Percentiles rank a stretch among this genome's conserved stretches.
Evolutionary conservation across 1,140 invertebrate genomes (phyloP).

Genomic region (Heliconius nattereri): DNA sequence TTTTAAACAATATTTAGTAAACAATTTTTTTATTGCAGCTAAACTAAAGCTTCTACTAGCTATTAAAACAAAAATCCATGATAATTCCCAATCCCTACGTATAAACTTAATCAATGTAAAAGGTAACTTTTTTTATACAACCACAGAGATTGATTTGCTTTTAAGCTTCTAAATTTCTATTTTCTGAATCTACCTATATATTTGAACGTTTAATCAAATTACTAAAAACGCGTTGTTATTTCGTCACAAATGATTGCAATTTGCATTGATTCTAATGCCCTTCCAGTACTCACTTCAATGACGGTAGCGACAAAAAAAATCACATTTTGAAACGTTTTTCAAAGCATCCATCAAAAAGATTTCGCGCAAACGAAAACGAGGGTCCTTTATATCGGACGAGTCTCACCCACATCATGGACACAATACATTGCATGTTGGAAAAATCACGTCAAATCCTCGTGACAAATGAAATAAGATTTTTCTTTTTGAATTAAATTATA

Average conservation of each 20-base stretch:
- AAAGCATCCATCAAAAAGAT: constrained; percentile 65
- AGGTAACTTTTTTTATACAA: too few species aligned
- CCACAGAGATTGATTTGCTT: too few species aligned
- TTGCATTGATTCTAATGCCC: constrained; percentile 3
- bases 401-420: constrained; percentile 61
- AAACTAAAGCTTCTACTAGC: too few species aligned
- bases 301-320: not conserved
- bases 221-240: not conserved
- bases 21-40: too few species aligned
- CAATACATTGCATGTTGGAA: constrained; percentile 55
- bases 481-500: constrained; percentile 31
- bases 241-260: not conserved
- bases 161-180: too few species aligned
- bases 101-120: too few species aligned
- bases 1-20: too few species aligned
- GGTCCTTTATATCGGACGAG: constrained; percentile 38
- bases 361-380: constrained; percentile 52
- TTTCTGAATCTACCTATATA: too few species aligned
- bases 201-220: not conserved
- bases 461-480: constrained; percentile 49
- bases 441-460: constrained; percentile 54
- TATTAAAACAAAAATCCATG: too few species aligned
- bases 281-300: not conserved
- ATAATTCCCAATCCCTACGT: too few species aligned
- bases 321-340: constrained; percentile 8